Evolutionary conservation across 2,888 invertebrate genomes (phyloP), one percentile per base, ranked within the genome.

Genomic region (Eupeodes luniger): DNA sequence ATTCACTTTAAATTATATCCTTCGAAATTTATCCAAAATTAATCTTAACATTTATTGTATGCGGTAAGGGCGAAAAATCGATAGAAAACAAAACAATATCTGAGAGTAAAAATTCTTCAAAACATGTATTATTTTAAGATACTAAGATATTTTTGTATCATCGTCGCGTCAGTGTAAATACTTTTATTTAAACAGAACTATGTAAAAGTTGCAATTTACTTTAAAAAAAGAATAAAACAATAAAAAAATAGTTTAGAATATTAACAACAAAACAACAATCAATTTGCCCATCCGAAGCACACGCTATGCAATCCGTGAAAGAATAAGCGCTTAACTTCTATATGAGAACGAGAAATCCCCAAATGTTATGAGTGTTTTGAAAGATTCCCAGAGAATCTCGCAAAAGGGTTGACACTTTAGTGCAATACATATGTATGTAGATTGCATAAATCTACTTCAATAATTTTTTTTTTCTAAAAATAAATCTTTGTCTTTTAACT

Each of bases 21-120:
- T 27, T 55, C 62, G 12, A 57, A 27, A 49, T 44, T 19, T 14
- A 55, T 55, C 55, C 14, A 57, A 27, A 49, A 55, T 40, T 14
- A 44, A 27, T 16, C 44, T 79, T 59, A 59, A 74, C 47, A 53
- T 67, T 40, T 57, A 82, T 44, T 40, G 47, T 27, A 70, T 64
- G 49, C n/a, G n/a, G 40, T 66, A 83, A 36, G 59, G 36, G 53
- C 49, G 75, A 72, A 78, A 83, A 83, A 83, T 83, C 83, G 19
- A 83, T 83, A 78, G 16, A 40, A 55, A 53, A 55, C 11, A 19
- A 67, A 49, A 53, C 16, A 49, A 51, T 16, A 11, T 16, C 16
- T 19, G 44, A 44, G 62, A 14, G 19, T 16, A 49, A 51, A 16
- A 40, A 40, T 40, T 69, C 34, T 27, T 49, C 14, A 19, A 66